These are phyloP conservation scores for Dendrophyllia cribrosa DNA, from an alignment of 64 coral and sea anemone genomes.

Conservation along the genomic window DNA sequence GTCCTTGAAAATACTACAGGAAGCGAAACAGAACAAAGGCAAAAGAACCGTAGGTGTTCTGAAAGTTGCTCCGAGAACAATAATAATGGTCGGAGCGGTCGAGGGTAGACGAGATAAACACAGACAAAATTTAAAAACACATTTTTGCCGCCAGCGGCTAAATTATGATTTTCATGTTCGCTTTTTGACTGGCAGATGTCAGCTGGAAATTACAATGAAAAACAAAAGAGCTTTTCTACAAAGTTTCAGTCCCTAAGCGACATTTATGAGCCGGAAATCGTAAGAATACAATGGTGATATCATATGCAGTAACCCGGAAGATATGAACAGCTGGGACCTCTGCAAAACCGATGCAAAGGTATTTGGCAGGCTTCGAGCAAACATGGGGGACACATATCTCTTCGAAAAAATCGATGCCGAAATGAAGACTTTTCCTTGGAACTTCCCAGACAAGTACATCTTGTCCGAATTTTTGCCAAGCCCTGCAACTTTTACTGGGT, in stretches of 20 bases:
- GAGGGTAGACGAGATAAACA: background rate
- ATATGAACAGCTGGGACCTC: background rate
- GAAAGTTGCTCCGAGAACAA: background rate
- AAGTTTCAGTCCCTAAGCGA: background rate
- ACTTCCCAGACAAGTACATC: conserved; percentile 30
- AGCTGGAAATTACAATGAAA: background rate
- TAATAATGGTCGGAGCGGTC: too few relatives aligned
- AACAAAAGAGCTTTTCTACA: background rate
- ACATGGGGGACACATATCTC: conserved; percentile 29
- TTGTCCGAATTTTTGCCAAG: conserved; percentile 22
- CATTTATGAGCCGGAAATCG: background rate
- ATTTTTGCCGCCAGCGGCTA: background rate
- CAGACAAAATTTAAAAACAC: background rate
- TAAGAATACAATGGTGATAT: conserved; percentile 13
- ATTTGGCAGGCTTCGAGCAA: background rate
- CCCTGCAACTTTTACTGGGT: conserved; percentile 16
- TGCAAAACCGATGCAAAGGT: conserved; percentile 10
- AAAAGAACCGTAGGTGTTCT: background rate
- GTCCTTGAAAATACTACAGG: background rate
- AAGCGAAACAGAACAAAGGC: background rate
- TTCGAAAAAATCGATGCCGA: conserved; percentile 37
- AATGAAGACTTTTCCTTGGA: conserved; percentile 43
- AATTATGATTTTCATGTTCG: conserved; percentile 25
- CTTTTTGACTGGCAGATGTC: conserved; percentile 43
- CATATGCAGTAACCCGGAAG: background rate